Percentiles rank a stretch among this genome's conserved stretches.
phyloP scores from a whole-genome alignment of 2,113 vertebrate species.

The Cricetomys ansorgei region DNA sequence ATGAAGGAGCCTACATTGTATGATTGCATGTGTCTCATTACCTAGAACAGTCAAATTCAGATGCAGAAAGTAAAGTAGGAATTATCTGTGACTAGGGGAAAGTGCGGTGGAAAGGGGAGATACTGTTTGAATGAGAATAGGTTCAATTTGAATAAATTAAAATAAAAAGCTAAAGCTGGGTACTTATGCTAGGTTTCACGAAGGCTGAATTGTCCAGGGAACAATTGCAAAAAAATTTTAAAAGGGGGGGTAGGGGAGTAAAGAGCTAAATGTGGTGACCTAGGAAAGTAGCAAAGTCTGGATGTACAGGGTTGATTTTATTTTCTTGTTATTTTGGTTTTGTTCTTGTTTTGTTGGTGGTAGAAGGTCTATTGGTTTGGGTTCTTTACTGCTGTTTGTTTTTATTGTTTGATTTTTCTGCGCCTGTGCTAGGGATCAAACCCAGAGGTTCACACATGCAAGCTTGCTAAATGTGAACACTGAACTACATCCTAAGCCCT shows the following conservation, averaged over 20 bases:
- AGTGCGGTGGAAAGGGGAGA: background rate
- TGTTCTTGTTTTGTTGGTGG: background rate
- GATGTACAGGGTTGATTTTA: background rate
- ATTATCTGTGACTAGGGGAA: background rate
- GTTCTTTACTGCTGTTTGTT: background rate
- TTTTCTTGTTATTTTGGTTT: background rate
- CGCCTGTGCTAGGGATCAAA: background rate
- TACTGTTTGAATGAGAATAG: background rate
- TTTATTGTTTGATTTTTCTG: background rate
- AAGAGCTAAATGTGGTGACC: background rate
- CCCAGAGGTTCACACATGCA: background rate
- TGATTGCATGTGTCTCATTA: background rate
- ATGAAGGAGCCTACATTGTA: background rate
- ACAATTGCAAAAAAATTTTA: background rate
- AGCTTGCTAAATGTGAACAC: background rate
- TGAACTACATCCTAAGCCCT: background rate
- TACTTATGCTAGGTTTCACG: background rate
- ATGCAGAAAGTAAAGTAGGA: background rate
- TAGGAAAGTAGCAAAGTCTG: background rate
- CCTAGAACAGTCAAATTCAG: background rate
- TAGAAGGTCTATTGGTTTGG: background rate
- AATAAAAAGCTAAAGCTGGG: background rate
- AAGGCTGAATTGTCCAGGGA: background rate
- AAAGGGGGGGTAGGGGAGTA: accelerated
- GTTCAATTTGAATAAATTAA: background rate